Conservation (phyloP, 2,113 vertebrate genomes). For the Kryptolebias marmoratus region DNA sequence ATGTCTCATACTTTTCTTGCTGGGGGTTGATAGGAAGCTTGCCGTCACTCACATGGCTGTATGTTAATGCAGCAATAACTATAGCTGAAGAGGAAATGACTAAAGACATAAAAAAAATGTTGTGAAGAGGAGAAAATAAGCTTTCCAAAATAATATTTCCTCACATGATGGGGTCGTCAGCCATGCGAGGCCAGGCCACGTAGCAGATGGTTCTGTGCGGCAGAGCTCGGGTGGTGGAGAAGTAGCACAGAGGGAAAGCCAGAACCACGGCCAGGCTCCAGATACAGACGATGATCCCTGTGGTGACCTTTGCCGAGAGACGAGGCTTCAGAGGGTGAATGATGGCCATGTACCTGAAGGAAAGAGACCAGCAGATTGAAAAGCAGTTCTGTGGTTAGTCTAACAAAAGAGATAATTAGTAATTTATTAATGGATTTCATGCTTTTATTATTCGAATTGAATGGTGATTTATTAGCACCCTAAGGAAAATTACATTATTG, state of each 20-base stretch:
- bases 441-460: neutral
- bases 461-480: neutral
- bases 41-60: neutral
- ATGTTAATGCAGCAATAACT: too few species aligned
- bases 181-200: conserved; percentile 90
- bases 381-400: neutral
- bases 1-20: neutral
- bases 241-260: conserved; percentile 94
- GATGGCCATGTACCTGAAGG: conserved; percentile 94
- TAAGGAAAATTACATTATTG: too few species aligned
- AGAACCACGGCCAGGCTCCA: conserved; percentile 94
- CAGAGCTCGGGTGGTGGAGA: conserved; percentile 87
- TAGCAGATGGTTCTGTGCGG: conserved; percentile 91
- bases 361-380: conserved; percentile 24
- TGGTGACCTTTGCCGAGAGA: conserved; percentile 92
- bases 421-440: neutral
- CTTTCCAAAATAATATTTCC: conserved; percentile 38
- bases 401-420: neutral
- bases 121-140: neutral
- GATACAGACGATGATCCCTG: conserved; percentile 90
- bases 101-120: neutral
- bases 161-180: conserved; percentile 92
- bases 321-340: conserved; percentile 96
- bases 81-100: neutral
- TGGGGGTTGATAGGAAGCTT: neutral